These are phyloP conservation scores for Julus scandinavius DNA, from an alignment of 2,888 invertebrate species.

Conservation along the genomic window DNA sequence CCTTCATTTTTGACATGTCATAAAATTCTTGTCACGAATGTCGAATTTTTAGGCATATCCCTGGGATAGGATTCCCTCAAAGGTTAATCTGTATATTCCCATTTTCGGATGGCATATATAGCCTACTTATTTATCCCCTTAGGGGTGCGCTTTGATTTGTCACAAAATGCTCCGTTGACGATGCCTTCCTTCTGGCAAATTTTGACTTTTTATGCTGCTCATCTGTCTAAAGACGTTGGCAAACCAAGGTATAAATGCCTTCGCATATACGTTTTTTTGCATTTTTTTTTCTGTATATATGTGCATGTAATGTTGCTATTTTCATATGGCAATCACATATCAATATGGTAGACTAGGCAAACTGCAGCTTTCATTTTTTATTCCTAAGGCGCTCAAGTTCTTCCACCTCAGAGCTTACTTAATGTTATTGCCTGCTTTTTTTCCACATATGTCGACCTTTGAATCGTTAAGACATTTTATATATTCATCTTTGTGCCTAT, in stretches of 20 bases:
- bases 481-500: constrained; percentile 38
- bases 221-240: constrained; percentile 37
- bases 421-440: constrained; percentile 40
- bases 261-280: not conserved
- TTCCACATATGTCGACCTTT: constrained; percentile 35
- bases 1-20: not conserved
- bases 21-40: constrained; percentile 33
- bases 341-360: constrained; percentile 35
- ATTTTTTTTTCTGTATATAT: constrained; percentile 13
- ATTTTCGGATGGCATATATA: constrained; percentile 9
- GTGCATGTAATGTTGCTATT: constrained; percentile 14
- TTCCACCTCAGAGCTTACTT: constrained; percentile 39
- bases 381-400: constrained; percentile 42
- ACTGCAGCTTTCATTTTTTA: constrained; percentile 25
- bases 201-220: constrained; percentile 34
- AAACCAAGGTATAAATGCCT: constrained; percentile 24
- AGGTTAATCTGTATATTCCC: constrained; percentile 35
- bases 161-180: constrained; percentile 39
- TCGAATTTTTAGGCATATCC: not conserved
- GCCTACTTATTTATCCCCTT: constrained; percentile 27
- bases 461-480: constrained; percentile 34
- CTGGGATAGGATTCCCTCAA: constrained; percentile 19
- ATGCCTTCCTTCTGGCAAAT: constrained; percentile 39
- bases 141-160: constrained; percentile 28
- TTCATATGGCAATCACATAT: constrained; percentile 42